phyloP scores from a whole-genome alignment of 2,797 vertebrate species.

The Euphonia xanthogaster region DNA sequence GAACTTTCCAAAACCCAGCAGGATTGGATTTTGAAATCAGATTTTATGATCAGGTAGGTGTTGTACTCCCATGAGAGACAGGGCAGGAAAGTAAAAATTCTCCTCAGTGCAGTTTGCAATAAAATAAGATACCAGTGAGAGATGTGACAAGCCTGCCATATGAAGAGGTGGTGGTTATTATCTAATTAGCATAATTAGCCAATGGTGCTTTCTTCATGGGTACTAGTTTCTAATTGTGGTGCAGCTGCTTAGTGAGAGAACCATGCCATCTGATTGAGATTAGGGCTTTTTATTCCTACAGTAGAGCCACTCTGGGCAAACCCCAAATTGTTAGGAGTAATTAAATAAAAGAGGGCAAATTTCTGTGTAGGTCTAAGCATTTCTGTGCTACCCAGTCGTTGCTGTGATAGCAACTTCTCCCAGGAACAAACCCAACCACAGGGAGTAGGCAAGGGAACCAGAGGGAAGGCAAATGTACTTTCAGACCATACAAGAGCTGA shows the following conservation, averaged over 20 bases:
- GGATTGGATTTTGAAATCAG: background rate
- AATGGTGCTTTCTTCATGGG: conserved; percentile 22
- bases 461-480: background rate
- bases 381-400: background rate
- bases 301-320: background rate
- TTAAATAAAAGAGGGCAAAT: background rate
- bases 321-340: background rate
- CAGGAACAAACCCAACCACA: background rate
- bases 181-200: conserved; percentile 57
- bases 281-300: conserved; percentile 30
- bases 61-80: background rate
- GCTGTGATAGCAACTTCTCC: background rate
- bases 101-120: background rate
- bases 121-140: conserved; percentile 1
- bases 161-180: conserved; percentile 14
- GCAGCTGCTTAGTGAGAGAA: conserved; percentile 37
- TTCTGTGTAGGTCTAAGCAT: background rate
- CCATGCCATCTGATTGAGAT: background rate
- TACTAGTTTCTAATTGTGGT: conserved; percentile 51
- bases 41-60: background rate
- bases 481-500: background rate
- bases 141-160: background rate
- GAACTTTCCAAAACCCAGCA: background rate
- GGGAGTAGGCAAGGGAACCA: background rate
- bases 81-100: background rate